Evolutionary conservation across 1,140 invertebrate genomes (phyloP).

Genomic region (Nymphalis io): DNA sequence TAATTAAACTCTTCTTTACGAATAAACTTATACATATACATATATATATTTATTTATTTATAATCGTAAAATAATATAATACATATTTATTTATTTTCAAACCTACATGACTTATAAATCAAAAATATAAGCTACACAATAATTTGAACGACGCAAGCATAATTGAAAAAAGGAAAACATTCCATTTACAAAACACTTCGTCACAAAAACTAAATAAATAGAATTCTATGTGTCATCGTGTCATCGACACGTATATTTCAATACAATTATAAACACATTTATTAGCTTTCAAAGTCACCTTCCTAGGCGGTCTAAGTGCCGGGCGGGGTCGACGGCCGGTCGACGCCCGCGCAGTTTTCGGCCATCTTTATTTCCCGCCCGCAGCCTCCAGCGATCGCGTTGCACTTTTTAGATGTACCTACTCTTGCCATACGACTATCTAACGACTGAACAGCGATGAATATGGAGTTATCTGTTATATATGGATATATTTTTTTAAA

Average conservation of each 20-base stretch:
- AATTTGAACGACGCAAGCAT: neutral
- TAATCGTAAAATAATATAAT: too few relatives aligned
- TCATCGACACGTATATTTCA: slow-evolving; percentile 6
- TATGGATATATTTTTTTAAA: neutral
- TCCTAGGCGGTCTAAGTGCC: slow-evolving; percentile 55
- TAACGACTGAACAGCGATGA: slow-evolving; percentile 63
- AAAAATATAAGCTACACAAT: too few relatives aligned
- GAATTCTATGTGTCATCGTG: slow-evolving; percentile 19
- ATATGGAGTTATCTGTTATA: slow-evolving; percentile 39
- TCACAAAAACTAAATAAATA: slow-evolving; percentile 8
- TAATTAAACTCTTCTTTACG: too few relatives aligned
- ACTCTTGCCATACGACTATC: slow-evolving; percentile 74
- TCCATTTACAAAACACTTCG: neutral
- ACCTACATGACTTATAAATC: too few relatives aligned
- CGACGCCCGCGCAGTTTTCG: slow-evolving; percentile 66
- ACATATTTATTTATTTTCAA: too few relatives aligned
- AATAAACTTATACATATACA: too few relatives aligned
- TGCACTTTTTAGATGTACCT: slow-evolving; percentile 80
- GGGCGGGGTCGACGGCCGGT: slow-evolving; percentile 66
- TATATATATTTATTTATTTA: too few relatives aligned
- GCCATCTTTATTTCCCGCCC: slow-evolving; percentile 57
- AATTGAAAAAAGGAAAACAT: neutral
- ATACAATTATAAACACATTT: slow-evolving; percentile 9
- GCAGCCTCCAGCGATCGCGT: slow-evolving; percentile 67
- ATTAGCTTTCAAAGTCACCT: slow-evolving; percentile 44